Conservation (phyloP, 2,797 vertebrate species). For the Pseudotriccus pelzelni region DNA sequence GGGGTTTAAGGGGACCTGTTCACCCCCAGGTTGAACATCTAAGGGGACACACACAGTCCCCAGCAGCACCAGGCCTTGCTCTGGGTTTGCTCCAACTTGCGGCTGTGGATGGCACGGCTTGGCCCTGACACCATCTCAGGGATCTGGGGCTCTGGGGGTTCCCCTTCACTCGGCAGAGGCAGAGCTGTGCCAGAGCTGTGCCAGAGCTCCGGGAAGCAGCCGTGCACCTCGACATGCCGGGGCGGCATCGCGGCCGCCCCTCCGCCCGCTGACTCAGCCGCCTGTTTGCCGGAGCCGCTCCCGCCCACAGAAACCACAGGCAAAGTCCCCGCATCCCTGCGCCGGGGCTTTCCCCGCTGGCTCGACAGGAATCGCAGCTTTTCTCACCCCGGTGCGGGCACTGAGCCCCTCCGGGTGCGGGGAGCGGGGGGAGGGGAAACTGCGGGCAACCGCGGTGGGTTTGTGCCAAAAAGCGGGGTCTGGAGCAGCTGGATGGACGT, state of each 20-base stretch:
- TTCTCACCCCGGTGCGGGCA: not conserved
- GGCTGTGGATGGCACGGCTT: accelerated
- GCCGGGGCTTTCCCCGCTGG: not conserved
- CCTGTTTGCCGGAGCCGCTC: not conserved
- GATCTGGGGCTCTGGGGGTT: not conserved
- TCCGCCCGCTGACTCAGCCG: slow-evolving; percentile 39
- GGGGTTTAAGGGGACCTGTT: not conserved
- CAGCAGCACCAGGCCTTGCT: not conserved
- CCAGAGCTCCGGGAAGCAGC: not conserved
- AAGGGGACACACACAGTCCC: not conserved
- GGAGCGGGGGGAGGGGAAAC: accelerated
- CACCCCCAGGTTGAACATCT: accelerated
- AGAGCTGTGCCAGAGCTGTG: not conserved
- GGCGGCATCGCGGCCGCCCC: not conserved
- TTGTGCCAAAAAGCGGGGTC: accelerated
- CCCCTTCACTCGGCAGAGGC: accelerated
- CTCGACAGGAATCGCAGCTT: slow-evolving; percentile 13
- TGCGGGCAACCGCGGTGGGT: accelerated
- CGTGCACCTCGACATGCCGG: not conserved
- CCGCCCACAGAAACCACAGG: slow-evolving; percentile 37
- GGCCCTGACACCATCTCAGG: not conserved
- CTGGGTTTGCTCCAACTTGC: not conserved
- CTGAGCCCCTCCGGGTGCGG: not conserved
- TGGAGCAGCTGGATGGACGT: accelerated
- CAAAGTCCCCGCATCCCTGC: slow-evolving; percentile 2